phyloP scores from a whole-genome alignment of 2,113 vertebrate species.

The Merops nubicus region DNA sequence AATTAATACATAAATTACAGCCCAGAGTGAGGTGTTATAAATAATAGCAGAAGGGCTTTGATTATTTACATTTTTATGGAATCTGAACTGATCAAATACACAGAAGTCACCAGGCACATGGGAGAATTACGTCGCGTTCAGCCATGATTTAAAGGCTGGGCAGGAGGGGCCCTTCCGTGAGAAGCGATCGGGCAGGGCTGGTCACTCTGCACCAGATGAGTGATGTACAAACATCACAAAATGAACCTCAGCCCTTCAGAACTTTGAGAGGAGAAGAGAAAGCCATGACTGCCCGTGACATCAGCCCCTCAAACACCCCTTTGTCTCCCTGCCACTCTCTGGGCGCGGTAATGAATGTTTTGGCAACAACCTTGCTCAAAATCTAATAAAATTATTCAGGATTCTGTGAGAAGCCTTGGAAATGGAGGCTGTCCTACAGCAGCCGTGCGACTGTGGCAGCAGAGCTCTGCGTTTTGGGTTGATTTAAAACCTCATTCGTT shows the following conservation, averaged over 20 bases:
- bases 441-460: not conserved
- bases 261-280: not conserved
- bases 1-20: slow-evolving; percentile 82
- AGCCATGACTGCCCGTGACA: not conserved
- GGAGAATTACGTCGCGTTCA: slow-evolving; percentile 75
- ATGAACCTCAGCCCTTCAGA: not conserved
- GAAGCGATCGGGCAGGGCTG: slow-evolving; percentile 48
- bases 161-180: slow-evolving; percentile 59
- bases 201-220: slow-evolving; percentile 62
- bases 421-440: slow-evolving; percentile 50
- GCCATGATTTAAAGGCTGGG: slow-evolving; percentile 71
- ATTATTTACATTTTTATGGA: slow-evolving; percentile 86
- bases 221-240: not conserved
- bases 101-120: slow-evolving; percentile 70
- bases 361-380: slow-evolving; percentile 47
- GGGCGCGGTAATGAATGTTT: slow-evolving; percentile 7
- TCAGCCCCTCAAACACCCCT: not conserved
- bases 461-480: slow-evolving; percentile 25
- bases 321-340: rapidly evolving
- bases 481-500: slow-evolving; percentile 71
- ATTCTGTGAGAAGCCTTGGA: slow-evolving; percentile 34
- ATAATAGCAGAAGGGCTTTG: slow-evolving; percentile 76
- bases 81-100: slow-evolving; percentile 77
- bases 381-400: slow-evolving; percentile 47
- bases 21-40: slow-evolving; percentile 69